Conservation (phyloP, 2,888 invertebrate species). For the Meteorus colon region DNA sequence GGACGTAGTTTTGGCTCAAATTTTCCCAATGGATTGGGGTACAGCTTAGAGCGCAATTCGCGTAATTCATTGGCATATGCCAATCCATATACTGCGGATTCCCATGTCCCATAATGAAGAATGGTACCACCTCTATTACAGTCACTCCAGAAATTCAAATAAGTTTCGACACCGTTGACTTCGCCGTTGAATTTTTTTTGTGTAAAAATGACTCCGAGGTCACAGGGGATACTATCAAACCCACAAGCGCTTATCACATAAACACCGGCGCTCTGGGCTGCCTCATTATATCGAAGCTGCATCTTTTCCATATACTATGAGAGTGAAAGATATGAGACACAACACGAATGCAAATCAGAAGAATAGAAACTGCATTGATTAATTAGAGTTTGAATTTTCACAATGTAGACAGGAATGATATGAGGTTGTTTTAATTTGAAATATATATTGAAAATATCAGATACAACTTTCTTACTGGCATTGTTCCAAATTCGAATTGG, state of each 20-base stretch:
- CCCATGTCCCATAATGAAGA: constrained; percentile 91
- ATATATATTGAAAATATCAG: too few relatives aligned
- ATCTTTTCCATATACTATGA: constrained; percentile 87
- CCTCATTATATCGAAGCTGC: constrained; percentile 85
- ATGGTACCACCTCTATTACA: constrained; percentile 68
- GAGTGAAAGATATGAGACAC: constrained; percentile 6
- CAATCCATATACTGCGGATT: constrained; percentile 88
- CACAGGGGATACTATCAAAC: constrained; percentile 93
- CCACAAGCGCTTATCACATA: constrained; percentile 95
- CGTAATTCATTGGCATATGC: constrained; percentile 79
- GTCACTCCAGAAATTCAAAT: constrained; percentile 73
- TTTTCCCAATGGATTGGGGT: constrained; percentile 78
- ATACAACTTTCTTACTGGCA: too few relatives aligned
- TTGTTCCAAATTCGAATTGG: too few relatives aligned
- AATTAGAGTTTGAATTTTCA: background rate
- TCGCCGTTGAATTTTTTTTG: constrained; percentile 85
- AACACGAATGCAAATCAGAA: background rate
- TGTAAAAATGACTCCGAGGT: constrained; percentile 88
- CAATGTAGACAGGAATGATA: background rate
- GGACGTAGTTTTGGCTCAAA: constrained; percentile 78
- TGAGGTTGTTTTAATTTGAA: too few relatives aligned
- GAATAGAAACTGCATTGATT: too few relatives aligned
- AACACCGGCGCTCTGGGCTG: constrained; percentile 85
- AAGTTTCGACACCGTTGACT: constrained; percentile 86
- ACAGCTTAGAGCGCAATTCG: constrained; percentile 80